Percentiles rank a stretch among this genome's conserved stretches.
Evolutionary conservation across 2,113 vertebrate species (phyloP).

Genomic region (Nerophis ophidion): DNA sequence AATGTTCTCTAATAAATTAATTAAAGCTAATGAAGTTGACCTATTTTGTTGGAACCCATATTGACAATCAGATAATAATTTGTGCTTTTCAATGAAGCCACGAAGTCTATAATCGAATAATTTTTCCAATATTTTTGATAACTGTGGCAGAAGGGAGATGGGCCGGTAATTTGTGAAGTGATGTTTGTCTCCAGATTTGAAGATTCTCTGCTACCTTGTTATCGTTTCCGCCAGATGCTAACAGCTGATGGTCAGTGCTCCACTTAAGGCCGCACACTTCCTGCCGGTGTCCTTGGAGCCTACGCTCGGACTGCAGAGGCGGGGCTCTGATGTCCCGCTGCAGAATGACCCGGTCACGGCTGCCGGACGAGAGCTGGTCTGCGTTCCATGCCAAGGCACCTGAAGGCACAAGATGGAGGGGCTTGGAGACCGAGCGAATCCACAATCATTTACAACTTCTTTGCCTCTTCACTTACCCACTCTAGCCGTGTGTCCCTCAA

Average conservation of each 20-base stretch:
- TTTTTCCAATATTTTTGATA: too few relatives aligned
- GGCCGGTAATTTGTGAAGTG: too few relatives aligned
- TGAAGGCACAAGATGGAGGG: constrained; percentile 35
- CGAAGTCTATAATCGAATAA: too few relatives aligned
- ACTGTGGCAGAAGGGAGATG: too few relatives aligned
- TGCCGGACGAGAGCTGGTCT: constrained; percentile 93
- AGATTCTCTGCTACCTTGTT: constrained; percentile 80
- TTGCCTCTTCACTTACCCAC: constrained; percentile 80
- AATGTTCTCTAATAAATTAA: too few relatives aligned
- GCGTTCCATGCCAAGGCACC: constrained; percentile 97
- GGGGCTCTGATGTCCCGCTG: constrained; percentile 92
- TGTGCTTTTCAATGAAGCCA: too few relatives aligned
- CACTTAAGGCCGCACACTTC: constrained; percentile 98
- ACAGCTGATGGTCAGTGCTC: constrained; percentile 96
- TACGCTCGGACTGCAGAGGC: constrained; percentile 87
- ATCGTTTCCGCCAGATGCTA: constrained; percentile 95
- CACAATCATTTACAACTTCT: neutral
- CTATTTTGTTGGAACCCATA: too few relatives aligned
- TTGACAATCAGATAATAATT: too few relatives aligned
- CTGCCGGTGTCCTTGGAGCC: constrained; percentile 94
- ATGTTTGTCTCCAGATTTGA: too few relatives aligned
- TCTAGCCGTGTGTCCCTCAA: constrained; percentile 94
- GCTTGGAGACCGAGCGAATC: constrained; percentile 1
- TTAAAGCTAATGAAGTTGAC: too few relatives aligned
- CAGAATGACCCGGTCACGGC: constrained; percentile 91